Evolutionary conservation across 2,888 invertebrate genomes (phyloP).

Genomic region (Euzophera pinguis): DNA sequence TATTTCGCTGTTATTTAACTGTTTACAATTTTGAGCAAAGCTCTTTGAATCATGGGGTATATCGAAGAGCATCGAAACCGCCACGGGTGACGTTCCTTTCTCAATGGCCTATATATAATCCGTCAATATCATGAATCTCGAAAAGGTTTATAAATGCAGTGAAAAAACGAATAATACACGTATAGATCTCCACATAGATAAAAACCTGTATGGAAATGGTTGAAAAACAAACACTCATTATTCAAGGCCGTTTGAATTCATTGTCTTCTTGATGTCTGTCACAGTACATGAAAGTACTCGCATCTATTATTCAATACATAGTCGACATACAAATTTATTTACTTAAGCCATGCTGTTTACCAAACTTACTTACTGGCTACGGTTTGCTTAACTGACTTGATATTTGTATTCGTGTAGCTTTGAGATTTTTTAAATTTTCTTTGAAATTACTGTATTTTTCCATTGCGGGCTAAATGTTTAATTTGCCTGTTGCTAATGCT

Average conservation of each 20-base stretch:
- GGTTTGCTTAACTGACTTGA: conserved; percentile 2
- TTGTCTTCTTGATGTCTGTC: conserved; percentile 13
- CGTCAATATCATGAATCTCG: neutral
- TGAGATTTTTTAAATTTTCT: neutral
- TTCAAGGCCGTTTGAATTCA: conserved; percentile 23
- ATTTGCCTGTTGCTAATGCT: too few relatives aligned
- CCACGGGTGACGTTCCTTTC: too few relatives aligned
- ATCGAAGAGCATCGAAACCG: too few relatives aligned
- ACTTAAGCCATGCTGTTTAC: conserved; percentile 5
- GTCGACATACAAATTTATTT: conserved; percentile 4
- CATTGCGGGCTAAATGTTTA: neutral
- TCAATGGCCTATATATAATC: neutral
- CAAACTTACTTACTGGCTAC: neutral
- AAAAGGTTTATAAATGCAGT: neutral
- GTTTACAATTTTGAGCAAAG: too few relatives aligned
- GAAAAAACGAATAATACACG: neutral
- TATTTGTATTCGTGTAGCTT: neutral
- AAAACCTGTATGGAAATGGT: conserved; percentile 8
- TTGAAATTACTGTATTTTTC: neutral
- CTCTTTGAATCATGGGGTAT: too few relatives aligned
- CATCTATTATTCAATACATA: conserved; percentile 3
- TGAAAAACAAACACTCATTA: conserved; percentile 23
- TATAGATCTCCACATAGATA: neutral
- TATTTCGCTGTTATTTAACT: too few relatives aligned
- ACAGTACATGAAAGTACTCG: conserved; percentile 11